Conservation (phyloP, 1,140 invertebrate species). For the Drosophila bocki region DNA sequence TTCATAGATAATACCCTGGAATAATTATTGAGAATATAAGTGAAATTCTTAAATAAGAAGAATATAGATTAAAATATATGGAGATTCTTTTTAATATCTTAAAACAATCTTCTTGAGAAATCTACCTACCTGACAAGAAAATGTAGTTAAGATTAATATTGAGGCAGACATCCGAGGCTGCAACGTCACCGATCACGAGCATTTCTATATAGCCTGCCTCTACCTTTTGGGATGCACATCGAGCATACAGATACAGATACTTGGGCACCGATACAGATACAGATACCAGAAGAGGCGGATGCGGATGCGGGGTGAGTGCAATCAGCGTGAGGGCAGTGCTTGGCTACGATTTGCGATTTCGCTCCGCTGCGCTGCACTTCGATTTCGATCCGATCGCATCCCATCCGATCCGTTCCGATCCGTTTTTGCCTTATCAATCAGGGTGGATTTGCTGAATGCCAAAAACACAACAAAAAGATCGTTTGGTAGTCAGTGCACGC, state of each 20-base stretch:
- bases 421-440: constrained; percentile 73
- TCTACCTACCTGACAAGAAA: neutral
- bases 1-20: neutral
- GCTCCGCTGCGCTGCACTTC: constrained; percentile 58
- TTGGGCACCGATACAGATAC: constrained; percentile 21
- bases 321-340: constrained; percentile 71
- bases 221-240: constrained; percentile 71
- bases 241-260: constrained; percentile 19
- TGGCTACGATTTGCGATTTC: constrained; percentile 56
- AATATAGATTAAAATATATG: neutral
- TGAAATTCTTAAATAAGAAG: neutral
- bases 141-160: constrained; percentile 29
- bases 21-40: too few species aligned
- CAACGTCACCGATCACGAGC: constrained; percentile 70
- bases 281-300: constrained; percentile 37
- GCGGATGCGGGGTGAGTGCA: constrained; percentile 48
- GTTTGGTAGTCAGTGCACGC: constrained; percentile 67
- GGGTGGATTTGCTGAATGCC: constrained; percentile 72
- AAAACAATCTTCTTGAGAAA: neutral
- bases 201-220: constrained; percentile 62
- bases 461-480: constrained; percentile 68
- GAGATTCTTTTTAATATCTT: neutral
- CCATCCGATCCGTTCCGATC: constrained; percentile 42
- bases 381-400: constrained; percentile 52
- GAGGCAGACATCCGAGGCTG: constrained; percentile 44